Evolutionary conservation across 2,888 invertebrate genomes (phyloP), one percentile per base, ranked within the genome.

Genomic region (Nasonia oneida): DNA sequence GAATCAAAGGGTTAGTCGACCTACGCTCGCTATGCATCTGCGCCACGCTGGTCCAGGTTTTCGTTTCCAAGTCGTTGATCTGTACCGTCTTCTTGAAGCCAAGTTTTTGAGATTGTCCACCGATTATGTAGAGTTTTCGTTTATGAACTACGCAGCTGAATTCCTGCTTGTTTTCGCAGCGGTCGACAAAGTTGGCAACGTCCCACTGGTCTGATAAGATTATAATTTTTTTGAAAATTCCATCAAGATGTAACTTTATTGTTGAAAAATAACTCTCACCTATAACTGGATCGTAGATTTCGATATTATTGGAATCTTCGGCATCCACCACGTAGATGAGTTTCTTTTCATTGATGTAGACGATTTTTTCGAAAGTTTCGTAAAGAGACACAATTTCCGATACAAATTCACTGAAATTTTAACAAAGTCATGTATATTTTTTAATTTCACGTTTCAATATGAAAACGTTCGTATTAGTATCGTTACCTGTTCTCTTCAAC

Each of bases 281-380:
- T 18, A 18, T 53, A 0, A 53, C 18, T 53, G 53, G 53, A 53
- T 53, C 53, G 53, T 53, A 18, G 5, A 53, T 18, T 18, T 53
- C 53, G 10, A 18, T 53, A 5, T 53, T 4, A 18, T 18, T 53
- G 18, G 14, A 15, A 15, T 18, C 18, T 53, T 53, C 53, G 14
- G 18, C 53, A 18, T 18, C 53, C 53, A 18, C 47, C 47, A 47
- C 47, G 10, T 53, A 53, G 53, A 18, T 47, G 10, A 10, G 47
- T 53, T 53, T 53, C 15, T 53, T 47, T 47, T 53, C 53, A 15
- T 53, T 53, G 53, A 53, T 53, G 14, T 15, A 15, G 14, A 4
- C 57, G n/a, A n/a, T 61, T 23, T 61, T 61, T n/a, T 61, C 57
- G n/a, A n/a, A n/a, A n/a, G 18, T 61, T 61, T 61, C 57, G n/a